phyloP scores from a whole-genome alignment of 1,140 invertebrate species.

The Tetramorium parvispinum region DNA sequence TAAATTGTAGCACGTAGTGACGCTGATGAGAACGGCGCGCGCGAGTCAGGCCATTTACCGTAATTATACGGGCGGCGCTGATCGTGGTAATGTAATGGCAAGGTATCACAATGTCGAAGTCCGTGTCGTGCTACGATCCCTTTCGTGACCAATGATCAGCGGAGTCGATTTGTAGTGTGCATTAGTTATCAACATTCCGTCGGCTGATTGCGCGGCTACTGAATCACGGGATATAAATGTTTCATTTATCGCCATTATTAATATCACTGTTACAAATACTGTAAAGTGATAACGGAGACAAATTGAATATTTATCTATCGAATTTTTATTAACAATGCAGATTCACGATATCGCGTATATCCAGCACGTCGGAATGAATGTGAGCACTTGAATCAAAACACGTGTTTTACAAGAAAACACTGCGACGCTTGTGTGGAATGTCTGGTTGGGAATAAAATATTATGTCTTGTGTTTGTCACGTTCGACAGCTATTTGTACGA shows the following conservation, averaged over 20 bases:
- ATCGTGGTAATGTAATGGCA: conserved; percentile 68
- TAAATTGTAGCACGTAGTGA: conserved; percentile 43
- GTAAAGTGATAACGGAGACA: background rate
- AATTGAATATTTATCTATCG: background rate
- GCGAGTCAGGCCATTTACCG: conserved; percentile 31
- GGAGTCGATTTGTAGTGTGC: conserved; percentile 28
- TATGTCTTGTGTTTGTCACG: conserved; percentile 28
- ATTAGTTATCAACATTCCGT: conserved; percentile 45
- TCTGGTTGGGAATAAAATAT: conserved; percentile 22
- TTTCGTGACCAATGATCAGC: conserved; percentile 66
- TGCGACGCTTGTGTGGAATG: conserved; percentile 1
- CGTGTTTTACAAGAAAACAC: conserved; percentile 36
- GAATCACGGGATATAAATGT: conserved; percentile 47
- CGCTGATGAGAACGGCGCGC: conserved; percentile 14
- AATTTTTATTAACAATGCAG: background rate
- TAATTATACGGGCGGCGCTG: conserved; percentile 54
- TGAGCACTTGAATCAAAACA: conserved; percentile 2
- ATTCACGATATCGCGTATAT: background rate
- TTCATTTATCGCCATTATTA: background rate
- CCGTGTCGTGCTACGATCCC: conserved; percentile 32
- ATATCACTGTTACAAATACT: background rate
- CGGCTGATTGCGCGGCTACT: conserved; percentile 48
- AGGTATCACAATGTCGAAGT: conserved; percentile 49
- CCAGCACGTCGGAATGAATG: background rate
- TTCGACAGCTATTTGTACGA: conserved; percentile 46